phyloP scores from a whole-genome alignment of 2,797 vertebrate species.

The Nothura maculosa region DNA sequence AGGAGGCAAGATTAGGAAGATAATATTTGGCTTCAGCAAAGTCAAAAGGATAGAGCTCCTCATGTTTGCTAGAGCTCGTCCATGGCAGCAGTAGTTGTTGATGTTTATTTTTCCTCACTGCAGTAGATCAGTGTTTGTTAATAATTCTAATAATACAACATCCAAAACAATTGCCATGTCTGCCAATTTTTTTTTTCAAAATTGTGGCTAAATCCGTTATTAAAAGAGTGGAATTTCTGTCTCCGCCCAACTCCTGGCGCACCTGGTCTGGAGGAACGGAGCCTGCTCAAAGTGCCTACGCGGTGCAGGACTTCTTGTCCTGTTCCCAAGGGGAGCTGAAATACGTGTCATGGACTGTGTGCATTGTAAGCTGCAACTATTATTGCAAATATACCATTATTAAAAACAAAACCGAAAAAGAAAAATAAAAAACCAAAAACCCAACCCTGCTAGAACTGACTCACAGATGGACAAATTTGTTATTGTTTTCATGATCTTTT shows the following conservation, averaged over 20 bases:
- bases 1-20: background rate
- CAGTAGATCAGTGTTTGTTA: constrained; percentile 58
- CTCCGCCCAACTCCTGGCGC: background rate
- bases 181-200: background rate
- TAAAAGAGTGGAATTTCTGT: background rate
- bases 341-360: background rate
- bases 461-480: constrained; percentile 75
- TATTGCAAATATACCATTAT: constrained; percentile 28
- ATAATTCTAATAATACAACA: constrained; percentile 69
- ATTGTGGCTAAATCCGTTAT: background rate
- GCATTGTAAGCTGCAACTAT: constrained; percentile 33
- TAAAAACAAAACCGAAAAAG: background rate
- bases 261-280: accelerated
- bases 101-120: constrained; percentile 67
- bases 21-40: background rate
- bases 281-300: background rate
- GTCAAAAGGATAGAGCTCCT: background rate
- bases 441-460: constrained; percentile 19
- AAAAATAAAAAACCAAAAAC: background rate
- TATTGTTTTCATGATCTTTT: constrained; percentile 79
- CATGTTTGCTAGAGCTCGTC: background rate
- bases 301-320: background rate
- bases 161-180: constrained; percentile 43
- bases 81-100: constrained; percentile 60
- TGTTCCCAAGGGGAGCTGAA: background rate